Evolutionary conservation across 2,888 invertebrate genomes (phyloP), one percentile per base, ranked within the genome.

Genomic region (Tetranychus piercei): DNA sequence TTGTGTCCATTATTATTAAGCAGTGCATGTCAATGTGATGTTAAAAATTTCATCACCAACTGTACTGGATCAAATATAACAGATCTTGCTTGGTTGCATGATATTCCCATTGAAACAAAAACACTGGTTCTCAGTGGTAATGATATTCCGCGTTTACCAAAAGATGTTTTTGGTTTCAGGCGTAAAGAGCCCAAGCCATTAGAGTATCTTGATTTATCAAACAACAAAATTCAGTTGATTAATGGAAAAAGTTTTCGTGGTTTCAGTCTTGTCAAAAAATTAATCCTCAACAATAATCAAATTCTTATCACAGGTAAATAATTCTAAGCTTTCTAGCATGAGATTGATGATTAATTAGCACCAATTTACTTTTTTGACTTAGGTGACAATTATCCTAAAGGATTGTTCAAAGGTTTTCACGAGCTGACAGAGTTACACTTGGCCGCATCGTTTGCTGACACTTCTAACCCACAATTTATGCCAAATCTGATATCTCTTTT

Each of bases 221-320:
- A 86, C 80, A 90, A 90, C 81, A 85, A 86, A 20, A 89, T 90
- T 69, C 82, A 85, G 71, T 87, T 87, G 78, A 89, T 90, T 72
- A 86, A 87, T 76, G 90, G 90, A 1, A 89, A 89, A 81, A 84
- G 88, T 0, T 90, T 88, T 80, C 90, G 90, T 80, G 88, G 87
- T 79, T 89, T 90, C 0, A 85, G 85, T 72, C 86, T 86, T 77
- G 89, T 90, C 0, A 85, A 87, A 80, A 84, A 87, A 44, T 83
- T 90, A 9, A 86, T 89, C 77, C 83, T 90, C 75, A 88, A 89
- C 81, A 88, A 89, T 80, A 90, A 90, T 80, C 85, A 88, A 76
- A 82, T 90, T 65, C 86, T 87, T 5, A 85, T 88, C 77, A 86
- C 86, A 0, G 82, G 84, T 66, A 81, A 80, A 67, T 74, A 4